These are phyloP conservation scores for Bradypus variegatus DNA, from an alignment of 2,797 vertebrate genomes.

Conservation along the genomic window DNA sequence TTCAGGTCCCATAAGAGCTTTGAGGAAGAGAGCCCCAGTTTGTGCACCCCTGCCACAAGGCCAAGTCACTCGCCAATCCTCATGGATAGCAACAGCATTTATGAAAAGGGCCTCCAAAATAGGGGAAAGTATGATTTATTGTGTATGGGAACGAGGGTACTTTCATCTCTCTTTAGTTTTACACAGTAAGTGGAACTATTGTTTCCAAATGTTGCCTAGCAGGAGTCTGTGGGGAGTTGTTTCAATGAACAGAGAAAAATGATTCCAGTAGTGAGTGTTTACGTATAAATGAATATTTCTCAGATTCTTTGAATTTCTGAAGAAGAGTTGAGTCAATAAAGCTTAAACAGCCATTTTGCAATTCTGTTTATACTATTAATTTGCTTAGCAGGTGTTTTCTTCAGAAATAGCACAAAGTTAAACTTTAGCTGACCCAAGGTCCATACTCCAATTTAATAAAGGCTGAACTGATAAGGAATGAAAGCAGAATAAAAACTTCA, in stretches of 20 bases:
- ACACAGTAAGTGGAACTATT: neutral
- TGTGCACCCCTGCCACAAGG: neutral
- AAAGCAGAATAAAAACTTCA: neutral
- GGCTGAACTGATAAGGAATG: neutral
- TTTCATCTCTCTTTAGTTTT: neutral
- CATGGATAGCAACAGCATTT: neutral
- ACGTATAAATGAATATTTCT: neutral
- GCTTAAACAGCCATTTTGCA: neutral
- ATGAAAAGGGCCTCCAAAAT: neutral
- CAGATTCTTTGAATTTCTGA: neutral
- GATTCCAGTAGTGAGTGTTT: neutral
- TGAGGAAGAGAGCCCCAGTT: neutral
- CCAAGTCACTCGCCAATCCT: neutral
- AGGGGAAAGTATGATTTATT: neutral
- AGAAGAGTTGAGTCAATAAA: neutral
- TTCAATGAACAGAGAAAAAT: neutral
- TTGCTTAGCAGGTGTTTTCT: neutral
- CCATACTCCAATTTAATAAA: neutral
- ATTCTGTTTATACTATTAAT: neutral
- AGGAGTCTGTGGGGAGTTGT: neutral
- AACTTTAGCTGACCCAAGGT: too few species aligned
- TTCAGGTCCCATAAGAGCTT: neutral
- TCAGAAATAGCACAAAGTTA: neutral
- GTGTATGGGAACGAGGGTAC: neutral
- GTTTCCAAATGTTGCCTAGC: neutral